These are phyloP conservation scores for Thera britannica DNA, from an alignment of 2,888 invertebrate genomes.

Conservation along the genomic window DNA sequence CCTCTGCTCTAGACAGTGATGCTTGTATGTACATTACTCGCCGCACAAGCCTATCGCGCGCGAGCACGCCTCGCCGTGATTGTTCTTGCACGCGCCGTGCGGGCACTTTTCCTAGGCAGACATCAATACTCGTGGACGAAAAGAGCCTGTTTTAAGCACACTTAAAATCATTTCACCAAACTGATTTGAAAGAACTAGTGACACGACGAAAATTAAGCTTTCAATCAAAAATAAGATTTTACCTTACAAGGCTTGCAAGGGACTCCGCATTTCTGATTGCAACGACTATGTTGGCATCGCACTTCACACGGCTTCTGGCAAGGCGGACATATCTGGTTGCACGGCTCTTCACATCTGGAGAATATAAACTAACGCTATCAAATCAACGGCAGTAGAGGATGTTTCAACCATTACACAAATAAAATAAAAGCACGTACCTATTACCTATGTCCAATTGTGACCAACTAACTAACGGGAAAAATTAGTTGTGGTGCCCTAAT, in stretches of 20 bases:
- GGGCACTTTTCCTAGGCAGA: conserved; percentile 68
- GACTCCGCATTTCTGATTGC: conserved; percentile 77
- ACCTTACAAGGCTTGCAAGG: conserved; percentile 82
- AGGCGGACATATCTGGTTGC: conserved; percentile 84
- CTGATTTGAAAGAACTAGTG: too few species aligned
- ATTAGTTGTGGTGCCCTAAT: too few species aligned
- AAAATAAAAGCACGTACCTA: too few species aligned
- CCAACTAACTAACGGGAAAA: too few species aligned
- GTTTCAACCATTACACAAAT: too few species aligned
- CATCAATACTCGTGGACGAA: neutral
- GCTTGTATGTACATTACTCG: conserved; percentile 62
- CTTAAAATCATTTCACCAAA: too few species aligned
- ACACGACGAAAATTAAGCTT: too few species aligned
- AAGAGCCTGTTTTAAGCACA: too few species aligned
- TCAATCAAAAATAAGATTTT: neutral
- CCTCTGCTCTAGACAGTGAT: too few species aligned
- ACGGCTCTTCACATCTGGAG: conserved; percentile 81
- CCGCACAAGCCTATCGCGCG: conserved; percentile 86
- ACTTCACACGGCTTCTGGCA: conserved; percentile 78
- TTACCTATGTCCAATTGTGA: too few species aligned
- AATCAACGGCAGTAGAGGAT: too few species aligned
- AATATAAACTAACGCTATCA: neutral
- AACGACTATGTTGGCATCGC: conserved; percentile 81
- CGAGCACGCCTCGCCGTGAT: conserved; percentile 76
- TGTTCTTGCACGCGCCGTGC: conserved; percentile 76